Evolutionary conservation across 2,888 invertebrate species (phyloP), one percentile per base, ranked within the genome.

Genomic region (Carterocephalus palaemon): DNA sequence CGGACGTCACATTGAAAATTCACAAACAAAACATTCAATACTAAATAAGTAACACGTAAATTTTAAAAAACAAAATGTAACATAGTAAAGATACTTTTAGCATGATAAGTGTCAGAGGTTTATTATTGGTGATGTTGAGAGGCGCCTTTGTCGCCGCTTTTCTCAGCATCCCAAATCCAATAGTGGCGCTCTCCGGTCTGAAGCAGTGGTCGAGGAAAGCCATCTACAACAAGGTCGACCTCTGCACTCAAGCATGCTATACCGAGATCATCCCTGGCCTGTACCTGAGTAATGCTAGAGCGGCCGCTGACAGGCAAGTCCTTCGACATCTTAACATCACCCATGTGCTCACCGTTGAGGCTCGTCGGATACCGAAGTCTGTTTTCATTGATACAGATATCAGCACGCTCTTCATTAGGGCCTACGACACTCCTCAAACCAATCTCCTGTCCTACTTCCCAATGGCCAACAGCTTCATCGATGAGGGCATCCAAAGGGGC

Each of bases 401-500:
- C 50, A 71, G 68, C 52, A 79, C 76, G 1, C 76, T 86, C 61
- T 85, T 74, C 70, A 85, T 86, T 70, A 80, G 81, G 71, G 86
- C 86, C 68, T 71, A 74, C 54, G 86, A 86, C 70, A 65, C 66
- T 64, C 77, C 84, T 68, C 60, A 71, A 32, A 77, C 84, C 67
- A 69, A 85, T 65, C 68, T 86, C 56, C 45, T 86, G 62, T 67
- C 82, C 62, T 86, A 82, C 69, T 86, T 86, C 66, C 85, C 86
- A 48, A 79, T 86, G 75, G 75, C 83, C 60, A 85, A 86, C 60
- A 62, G 78, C 5, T 86, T 85, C 53, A 86, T 86, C 45, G 74
- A 79, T n/a, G 78, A 91, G 89, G 83, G 90, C 72, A 43, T 93
- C 87, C 62, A 90, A 84, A 67, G 90, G 13, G 86, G 86, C 1